These are phyloP conservation scores for Drosophila paranaensis DNA, from an alignment of 2,888 invertebrate species.

Conservation along the genomic window DNA sequence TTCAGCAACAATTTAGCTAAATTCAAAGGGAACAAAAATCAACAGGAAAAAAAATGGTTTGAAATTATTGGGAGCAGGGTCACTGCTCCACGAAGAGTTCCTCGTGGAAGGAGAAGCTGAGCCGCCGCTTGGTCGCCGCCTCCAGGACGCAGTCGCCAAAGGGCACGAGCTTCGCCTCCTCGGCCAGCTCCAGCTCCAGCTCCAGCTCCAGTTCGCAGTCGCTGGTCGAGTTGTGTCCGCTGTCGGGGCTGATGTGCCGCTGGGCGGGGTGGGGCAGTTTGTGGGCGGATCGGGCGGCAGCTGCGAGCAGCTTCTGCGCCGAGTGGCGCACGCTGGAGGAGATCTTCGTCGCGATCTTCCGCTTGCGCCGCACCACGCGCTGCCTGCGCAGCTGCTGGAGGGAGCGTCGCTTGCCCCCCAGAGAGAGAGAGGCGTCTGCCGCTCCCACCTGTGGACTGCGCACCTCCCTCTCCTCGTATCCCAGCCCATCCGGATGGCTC, in stretches of 20 bases:
- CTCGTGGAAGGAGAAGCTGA: constrained; percentile 86
- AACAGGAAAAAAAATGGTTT: constrained; percentile 23
- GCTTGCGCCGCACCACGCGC: constrained; percentile 82
- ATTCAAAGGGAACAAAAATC: constrained; percentile 6
- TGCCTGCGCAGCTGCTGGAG: constrained; percentile 78
- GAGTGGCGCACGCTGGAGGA: constrained; percentile 76
- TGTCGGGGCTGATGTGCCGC: constrained; percentile 82
- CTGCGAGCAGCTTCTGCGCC: constrained; percentile 74
- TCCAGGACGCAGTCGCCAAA: constrained; percentile 36
- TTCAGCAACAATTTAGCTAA: constrained; percentile 44
- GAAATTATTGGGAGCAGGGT: constrained; percentile 3
- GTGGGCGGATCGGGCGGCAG: constrained; percentile 42
- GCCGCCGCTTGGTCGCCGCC: constrained; percentile 75
- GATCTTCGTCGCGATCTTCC: constrained; percentile 69
- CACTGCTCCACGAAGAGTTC: constrained; percentile 77
- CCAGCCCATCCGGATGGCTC: constrained; percentile 5
- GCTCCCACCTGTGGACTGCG: constrained; percentile 65
- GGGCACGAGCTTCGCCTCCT: constrained; percentile 37
- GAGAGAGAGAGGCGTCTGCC: background rate
- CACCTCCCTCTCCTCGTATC: constrained; percentile 82
- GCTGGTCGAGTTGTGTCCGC: constrained; percentile 83
- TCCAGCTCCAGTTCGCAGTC: constrained; percentile 63
- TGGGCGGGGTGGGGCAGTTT: constrained; percentile 21
- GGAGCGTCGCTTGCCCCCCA: constrained; percentile 34
- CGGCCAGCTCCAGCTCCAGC: constrained; percentile 42